These are phyloP conservation scores for Anhinga rufa DNA, from an alignment of 2,113 vertebrate genomes.

Conservation along the genomic window DNA sequence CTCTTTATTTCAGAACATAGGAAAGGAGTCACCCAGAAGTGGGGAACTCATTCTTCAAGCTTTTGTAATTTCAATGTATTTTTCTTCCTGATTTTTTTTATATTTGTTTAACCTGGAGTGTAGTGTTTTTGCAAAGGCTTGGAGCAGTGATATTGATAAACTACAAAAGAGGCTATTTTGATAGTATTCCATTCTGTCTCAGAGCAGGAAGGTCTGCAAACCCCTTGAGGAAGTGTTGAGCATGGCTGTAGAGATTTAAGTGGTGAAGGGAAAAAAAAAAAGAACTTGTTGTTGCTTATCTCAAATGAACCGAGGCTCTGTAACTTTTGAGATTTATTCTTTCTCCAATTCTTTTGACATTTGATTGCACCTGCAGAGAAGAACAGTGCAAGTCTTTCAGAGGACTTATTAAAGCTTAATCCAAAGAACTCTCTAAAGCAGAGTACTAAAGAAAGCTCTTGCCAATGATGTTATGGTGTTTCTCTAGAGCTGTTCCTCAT, in stretches of 20 bases:
- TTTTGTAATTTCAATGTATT: background rate
- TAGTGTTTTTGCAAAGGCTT: background rate
- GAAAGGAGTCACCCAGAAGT: background rate
- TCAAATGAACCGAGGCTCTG: background rate
- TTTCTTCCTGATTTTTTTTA: background rate
- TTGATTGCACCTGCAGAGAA: background rate
- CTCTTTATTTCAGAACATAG: background rate
- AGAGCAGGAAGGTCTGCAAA: background rate
- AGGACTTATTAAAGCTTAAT: background rate
- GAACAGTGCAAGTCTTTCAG: background rate
- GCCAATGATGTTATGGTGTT: rapidly evolving
- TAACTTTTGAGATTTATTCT: background rate
- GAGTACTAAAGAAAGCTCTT: background rate
- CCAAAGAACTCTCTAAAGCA: background rate
- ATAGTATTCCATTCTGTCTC: background rate
- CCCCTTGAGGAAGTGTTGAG: background rate
- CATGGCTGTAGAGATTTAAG: background rate
- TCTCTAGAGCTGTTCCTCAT: background rate
- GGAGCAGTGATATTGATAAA: background rate
- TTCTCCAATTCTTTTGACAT: background rate
- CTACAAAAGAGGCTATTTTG: background rate
- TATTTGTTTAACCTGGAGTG: background rate
- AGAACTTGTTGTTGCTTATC: background rate
- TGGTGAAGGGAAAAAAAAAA: background rate
- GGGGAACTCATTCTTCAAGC: background rate